These are phyloP conservation scores for Oxytorus armatus DNA, from an alignment of 2,888 invertebrate genomes.

Conservation along the genomic window DNA sequence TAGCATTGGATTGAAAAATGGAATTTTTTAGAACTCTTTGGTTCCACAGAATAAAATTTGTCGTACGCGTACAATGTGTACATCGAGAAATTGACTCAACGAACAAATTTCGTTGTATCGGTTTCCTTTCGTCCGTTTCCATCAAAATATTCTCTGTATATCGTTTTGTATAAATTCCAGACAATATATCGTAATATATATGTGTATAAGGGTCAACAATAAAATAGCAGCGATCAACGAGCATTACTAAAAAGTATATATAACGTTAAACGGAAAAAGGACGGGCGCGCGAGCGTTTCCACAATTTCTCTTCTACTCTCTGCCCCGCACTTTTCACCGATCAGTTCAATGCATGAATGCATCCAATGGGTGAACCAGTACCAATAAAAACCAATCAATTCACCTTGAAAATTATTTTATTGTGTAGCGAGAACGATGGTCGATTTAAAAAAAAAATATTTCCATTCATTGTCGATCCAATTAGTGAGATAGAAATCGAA, in stretches of 20 bases:
- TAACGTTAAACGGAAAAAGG: conserved; percentile 45
- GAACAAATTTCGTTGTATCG: conserved; percentile 24
- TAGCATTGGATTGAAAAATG: not conserved
- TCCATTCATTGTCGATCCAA: not conserved
- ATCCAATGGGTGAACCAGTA: not conserved
- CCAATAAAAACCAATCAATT: conserved; percentile 45
- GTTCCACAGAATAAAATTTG: conserved; percentile 3
- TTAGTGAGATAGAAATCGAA: no score
- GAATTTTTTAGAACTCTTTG: not conserved
- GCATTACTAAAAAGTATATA: conserved; percentile 11
- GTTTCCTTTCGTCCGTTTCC: not conserved
- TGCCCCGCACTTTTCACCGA: not conserved
- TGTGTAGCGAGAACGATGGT: conserved; percentile 10
- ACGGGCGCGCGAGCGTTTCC: conserved; percentile 22
- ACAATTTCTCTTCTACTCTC: not conserved
- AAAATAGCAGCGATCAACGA: conserved; percentile 45
- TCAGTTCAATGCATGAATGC: conserved; percentile 31
- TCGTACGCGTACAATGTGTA: conserved; percentile 1
- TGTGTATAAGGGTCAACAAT: conserved; percentile 18
- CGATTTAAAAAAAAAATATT: not conserved
- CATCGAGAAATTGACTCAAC: conserved; percentile 12
- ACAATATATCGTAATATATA: not conserved
- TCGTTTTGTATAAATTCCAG: conserved; percentile 11
- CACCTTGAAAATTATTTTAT: conserved; percentile 35
- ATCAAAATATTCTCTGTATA: conserved; percentile 25